Percentiles rank a stretch among this genome's conserved stretches.
These are phyloP conservation scores for Phocides pigmalion DNA, from an alignment of 1,140 invertebrate genomes.

Conservation along the genomic window DNA sequence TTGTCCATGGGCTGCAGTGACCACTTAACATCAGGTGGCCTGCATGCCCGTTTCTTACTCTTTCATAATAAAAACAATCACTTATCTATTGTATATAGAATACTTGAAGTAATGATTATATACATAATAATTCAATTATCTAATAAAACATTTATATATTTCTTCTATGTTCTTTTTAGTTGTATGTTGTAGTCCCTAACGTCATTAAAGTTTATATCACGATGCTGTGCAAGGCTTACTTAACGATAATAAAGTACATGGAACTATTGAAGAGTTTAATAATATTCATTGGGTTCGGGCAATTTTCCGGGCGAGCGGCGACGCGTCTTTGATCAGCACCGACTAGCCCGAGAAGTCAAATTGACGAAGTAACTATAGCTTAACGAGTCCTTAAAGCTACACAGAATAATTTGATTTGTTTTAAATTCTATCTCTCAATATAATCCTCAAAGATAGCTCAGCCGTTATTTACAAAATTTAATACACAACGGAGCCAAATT, in stretches of 20 bases:
- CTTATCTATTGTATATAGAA: no score
- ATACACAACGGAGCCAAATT: slow-evolving; percentile 13
- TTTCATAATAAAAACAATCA: no score
- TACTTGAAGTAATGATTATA: no score
- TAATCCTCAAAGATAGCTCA: slow-evolving; percentile 29
- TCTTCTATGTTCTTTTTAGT: no score
- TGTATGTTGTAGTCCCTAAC: no score
- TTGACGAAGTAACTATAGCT: slow-evolving; percentile 65
- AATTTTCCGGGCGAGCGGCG: slow-evolving; percentile 80
- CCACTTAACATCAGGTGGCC: no score
- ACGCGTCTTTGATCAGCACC: slow-evolving; percentile 77
- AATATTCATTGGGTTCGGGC: slow-evolving; percentile 82
- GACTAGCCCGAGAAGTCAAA: slow-evolving; percentile 70
- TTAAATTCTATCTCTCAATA: slow-evolving; percentile 36
- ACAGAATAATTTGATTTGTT: slow-evolving; percentile 45
- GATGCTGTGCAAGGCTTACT: slow-evolving; percentile 44
- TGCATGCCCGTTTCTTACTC: no score
- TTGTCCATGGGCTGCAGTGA: no score
- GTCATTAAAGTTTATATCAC: slow-evolving; percentile 1
- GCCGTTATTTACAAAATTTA: slow-evolving; percentile 25
- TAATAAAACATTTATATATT: no score
- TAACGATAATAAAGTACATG: slow-evolving; percentile 71
- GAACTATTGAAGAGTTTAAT: slow-evolving; percentile 83
- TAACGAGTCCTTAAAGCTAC: slow-evolving; percentile 55
- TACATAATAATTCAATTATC: no score